Conservation (phyloP, 2,888 invertebrate species). For the Lithophane ornitopus region DNA sequence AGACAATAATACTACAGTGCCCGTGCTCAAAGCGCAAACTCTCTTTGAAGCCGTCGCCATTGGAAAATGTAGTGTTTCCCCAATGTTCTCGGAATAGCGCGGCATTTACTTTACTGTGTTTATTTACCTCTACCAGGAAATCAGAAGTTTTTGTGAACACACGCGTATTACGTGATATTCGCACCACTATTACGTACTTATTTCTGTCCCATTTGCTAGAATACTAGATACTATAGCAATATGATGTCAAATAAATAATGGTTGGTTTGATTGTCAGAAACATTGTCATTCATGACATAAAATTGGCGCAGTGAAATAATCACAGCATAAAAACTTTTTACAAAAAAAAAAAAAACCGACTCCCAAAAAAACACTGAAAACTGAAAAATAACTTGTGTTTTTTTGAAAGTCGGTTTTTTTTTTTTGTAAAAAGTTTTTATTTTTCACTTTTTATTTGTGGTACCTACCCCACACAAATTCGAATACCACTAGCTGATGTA, state of each 20-base stretch:
- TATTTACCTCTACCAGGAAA: slow-evolving; percentile 16
- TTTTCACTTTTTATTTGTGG: too few species aligned
- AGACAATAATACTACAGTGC: background rate
- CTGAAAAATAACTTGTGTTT: too few species aligned
- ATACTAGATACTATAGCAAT: background rate
- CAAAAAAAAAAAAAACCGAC: too few species aligned
- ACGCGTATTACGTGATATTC: background rate
- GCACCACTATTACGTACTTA: background rate
- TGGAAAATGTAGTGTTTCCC: background rate
- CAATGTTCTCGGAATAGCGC: slow-evolving; percentile 1
- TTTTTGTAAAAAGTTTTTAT: too few species aligned
- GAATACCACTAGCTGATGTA: too few species aligned
- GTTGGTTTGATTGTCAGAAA: background rate
- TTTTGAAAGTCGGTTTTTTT: too few species aligned
- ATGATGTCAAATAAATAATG: background rate
- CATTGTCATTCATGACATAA: background rate
- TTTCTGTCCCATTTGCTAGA: background rate
- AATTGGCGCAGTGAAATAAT: slow-evolving; percentile 7
- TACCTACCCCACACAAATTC: too few species aligned
- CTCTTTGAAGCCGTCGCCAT: background rate
- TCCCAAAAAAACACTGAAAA: too few species aligned
- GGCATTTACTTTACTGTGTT: slow-evolving; percentile 24
- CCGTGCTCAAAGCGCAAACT: background rate
- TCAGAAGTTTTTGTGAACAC: background rate
- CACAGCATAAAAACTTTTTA: slow-evolving; percentile 1